These are phyloP conservation scores for Theonella swinhoei DNA, from an alignment of 37 sponge, comb jelly and placozoan genomes.

Conservation along the genomic window DNA sequence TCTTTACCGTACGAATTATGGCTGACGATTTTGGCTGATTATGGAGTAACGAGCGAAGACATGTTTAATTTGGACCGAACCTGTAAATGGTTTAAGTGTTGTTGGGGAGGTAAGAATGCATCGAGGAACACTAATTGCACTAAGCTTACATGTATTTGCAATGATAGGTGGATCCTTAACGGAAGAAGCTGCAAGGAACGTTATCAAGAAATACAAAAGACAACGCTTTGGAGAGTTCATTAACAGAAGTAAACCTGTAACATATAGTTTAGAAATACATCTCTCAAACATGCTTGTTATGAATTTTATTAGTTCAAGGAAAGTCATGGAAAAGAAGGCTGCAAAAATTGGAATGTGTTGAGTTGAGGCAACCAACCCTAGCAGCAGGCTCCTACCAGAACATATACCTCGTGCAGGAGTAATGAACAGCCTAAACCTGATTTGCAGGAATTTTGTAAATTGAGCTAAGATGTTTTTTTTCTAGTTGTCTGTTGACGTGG, in stretches of 20 bases:
- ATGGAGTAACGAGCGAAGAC: constrained; percentile 44
- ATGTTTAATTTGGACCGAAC: constrained; percentile 43
- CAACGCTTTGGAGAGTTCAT: constrained; percentile 40
- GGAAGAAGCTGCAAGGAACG: constrained; percentile 71
- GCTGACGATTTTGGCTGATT: constrained; percentile 47
- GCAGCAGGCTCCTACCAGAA: constrained; percentile 67
- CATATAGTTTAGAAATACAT: background rate
- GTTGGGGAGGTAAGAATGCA: constrained; percentile 35
- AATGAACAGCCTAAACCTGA: background rate
- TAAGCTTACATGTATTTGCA: background rate
- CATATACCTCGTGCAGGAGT: constrained; percentile 16
- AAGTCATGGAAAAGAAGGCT: constrained; percentile 51
- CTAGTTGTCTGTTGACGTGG: constrained; percentile 53
- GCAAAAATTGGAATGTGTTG: constrained; percentile 25
- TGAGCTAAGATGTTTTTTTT: background rate
- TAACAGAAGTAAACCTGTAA: constrained; percentile 46
- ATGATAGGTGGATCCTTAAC: constrained; percentile 45
- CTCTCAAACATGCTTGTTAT: background rate
- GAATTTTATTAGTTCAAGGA: constrained; percentile 8
- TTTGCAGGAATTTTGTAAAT: background rate
- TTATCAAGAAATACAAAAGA: constrained; percentile 27
- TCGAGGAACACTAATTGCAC: background rate
- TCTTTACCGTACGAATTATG: constrained; percentile 62
- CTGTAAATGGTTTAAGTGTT: constrained; percentile 56
- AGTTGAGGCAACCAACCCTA: background rate